These are phyloP conservation scores for Cossypha dichroa DNA, from an alignment of 2,797 vertebrate genomes.

Conservation along the genomic window DNA sequence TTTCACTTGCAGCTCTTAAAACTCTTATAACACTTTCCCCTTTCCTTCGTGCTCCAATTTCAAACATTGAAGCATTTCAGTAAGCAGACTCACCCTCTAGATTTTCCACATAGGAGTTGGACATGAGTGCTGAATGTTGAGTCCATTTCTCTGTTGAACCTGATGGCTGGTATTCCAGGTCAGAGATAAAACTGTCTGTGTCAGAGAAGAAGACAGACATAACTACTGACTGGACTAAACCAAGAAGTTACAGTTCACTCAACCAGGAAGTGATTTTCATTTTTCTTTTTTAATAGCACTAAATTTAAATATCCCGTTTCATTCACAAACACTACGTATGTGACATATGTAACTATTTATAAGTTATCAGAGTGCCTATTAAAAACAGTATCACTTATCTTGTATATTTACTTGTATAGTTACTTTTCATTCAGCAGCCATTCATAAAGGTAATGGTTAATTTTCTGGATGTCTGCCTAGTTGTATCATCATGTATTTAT, in stretches of 20 bases:
- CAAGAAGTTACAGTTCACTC: conserved; percentile 74
- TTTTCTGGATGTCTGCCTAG: neutral
- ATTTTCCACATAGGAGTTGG: conserved; percentile 80
- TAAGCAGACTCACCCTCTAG: conserved; percentile 82
- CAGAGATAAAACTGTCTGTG: conserved; percentile 82
- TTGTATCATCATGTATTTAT: neutral
- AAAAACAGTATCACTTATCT: neutral
- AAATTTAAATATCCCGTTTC: conserved; percentile 26
- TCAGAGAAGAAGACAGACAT: conserved; percentile 83
- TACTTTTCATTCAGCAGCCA: neutral
- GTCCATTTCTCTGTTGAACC: conserved; percentile 82
- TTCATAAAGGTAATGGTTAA: neutral
- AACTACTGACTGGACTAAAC: conserved; percentile 81
- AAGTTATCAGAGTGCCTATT: conserved; percentile 16
- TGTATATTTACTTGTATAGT: neutral
- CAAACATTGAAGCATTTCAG: conserved; percentile 72
- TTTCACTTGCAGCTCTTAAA: conserved; percentile 1
- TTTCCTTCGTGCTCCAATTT: conserved; percentile 61
- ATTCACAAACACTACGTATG: conserved; percentile 1
- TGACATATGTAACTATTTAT: conserved; percentile 10
- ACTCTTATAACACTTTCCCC: conserved; percentile 22
- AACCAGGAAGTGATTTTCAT: conserved; percentile 60
- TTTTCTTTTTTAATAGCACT: conserved; percentile 46
- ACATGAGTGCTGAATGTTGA: conserved; percentile 79
- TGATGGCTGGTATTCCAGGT: conserved; percentile 82